Conservation (phyloP, 2,113 vertebrate genomes). For the Phycodurus eques region DNA sequence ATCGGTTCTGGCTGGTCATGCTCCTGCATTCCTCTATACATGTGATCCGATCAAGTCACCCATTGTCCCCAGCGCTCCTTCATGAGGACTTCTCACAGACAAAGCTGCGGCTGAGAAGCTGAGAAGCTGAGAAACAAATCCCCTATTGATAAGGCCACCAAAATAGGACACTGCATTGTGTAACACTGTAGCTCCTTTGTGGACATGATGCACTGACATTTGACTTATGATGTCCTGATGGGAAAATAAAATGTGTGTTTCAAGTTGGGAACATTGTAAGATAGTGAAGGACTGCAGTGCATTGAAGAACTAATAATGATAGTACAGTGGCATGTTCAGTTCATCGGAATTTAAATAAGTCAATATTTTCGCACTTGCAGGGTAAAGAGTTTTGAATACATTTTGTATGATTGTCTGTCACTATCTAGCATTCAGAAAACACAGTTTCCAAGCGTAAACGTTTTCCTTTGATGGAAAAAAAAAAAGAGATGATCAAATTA, state of each 20-base stretch:
- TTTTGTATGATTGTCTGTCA: background rate
- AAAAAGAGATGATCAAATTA: background rate
- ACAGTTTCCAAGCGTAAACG: background rate
- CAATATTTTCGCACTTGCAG: background rate
- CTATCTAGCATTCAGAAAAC: background rate
- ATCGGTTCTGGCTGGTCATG: conserved; percentile 57
- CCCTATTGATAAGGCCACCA: conserved; percentile 59
- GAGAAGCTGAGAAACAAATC: conserved; percentile 59
- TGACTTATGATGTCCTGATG: conserved; percentile 8
- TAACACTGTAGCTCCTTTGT: conserved; percentile 58
- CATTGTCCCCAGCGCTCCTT: conserved; percentile 59
- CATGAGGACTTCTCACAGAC: conserved; percentile 46
- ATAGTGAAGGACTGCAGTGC: background rate
- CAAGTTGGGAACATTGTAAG: conserved; percentile 2
- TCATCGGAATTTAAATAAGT: background rate
- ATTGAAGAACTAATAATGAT: background rate
- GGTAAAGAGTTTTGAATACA: background rate
- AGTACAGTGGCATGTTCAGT: background rate
- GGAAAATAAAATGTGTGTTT: conserved; percentile 24
- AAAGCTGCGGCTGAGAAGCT: conserved; percentile 39
- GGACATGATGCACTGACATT: conserved; percentile 18
- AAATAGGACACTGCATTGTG: conserved; percentile 55
- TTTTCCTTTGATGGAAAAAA: background rate
- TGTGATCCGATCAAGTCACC: conserved; percentile 66
- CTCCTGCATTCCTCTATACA: conserved; percentile 59